Conservation (phyloP, 2,113 vertebrate genomes). For the Xenopus laevis region DNA sequence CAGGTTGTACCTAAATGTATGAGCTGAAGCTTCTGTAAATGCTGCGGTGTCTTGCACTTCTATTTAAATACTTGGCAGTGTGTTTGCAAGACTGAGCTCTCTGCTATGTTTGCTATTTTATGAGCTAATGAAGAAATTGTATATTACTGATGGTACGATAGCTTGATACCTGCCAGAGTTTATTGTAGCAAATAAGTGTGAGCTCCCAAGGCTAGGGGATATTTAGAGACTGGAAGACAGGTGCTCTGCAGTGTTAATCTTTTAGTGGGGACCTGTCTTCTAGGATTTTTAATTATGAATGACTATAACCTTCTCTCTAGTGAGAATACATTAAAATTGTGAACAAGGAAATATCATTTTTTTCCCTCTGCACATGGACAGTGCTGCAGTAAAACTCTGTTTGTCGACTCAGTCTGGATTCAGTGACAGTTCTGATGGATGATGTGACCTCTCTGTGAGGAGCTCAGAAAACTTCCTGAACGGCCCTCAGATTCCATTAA, state of each 20-base stretch:
- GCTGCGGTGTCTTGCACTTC: conserved; percentile 17
- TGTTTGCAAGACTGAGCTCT: conserved; percentile 18
- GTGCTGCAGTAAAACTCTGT: background rate
- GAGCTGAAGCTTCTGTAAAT: conserved; percentile 6
- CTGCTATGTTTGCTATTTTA: background rate
- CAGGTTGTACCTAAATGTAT: conserved; percentile 4
- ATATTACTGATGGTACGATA: background rate
- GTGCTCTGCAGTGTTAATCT: conserved; percentile 9
- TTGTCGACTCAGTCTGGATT: conserved; percentile 5
- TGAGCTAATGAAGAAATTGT: background rate
- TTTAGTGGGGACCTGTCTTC: conserved; percentile 20
- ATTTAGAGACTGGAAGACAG: conserved; percentile 2
- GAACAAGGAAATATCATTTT: background rate
- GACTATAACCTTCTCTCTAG: conserved; percentile 37
- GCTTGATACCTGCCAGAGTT: background rate
- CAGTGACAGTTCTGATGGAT: conserved; percentile 51
- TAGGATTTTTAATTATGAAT: conserved; percentile 34
- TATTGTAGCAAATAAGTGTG: background rate
- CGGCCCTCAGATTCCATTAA: conserved; percentile 48
- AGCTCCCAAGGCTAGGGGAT: background rate
- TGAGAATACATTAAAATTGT: conserved; percentile 26
- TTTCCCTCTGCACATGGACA: background rate
- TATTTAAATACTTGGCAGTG: conserved; percentile 32
- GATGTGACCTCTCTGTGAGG: conserved; percentile 47
- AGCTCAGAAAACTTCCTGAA: conserved; percentile 40